Evolutionary conservation across 2,113 vertebrate species (phyloP).

Genomic region (Perognathus longimembris): DNA sequence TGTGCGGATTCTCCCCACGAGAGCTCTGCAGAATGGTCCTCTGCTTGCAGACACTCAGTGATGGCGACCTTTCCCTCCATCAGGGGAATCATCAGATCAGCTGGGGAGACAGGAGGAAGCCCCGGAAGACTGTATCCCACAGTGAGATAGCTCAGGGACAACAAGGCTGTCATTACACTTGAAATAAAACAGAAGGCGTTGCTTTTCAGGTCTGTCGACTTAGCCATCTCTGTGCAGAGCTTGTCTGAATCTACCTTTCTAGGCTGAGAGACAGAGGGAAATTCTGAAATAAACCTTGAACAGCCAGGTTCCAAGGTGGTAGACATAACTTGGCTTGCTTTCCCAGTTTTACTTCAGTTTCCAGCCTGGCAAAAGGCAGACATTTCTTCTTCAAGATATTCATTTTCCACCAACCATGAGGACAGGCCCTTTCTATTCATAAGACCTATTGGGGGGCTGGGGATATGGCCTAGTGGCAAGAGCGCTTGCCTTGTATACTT

Average conservation of each 20-base stretch:
- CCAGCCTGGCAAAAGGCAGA: background rate
- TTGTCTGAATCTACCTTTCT: slow-evolving; percentile 53
- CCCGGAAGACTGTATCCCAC: background rate
- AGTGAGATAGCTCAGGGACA: background rate
- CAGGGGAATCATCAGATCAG: background rate
- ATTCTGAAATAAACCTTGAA: slow-evolving; percentile 64
- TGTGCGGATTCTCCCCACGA: background rate
- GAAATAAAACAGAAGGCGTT: slow-evolving; percentile 34
- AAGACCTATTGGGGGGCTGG: too few species aligned
- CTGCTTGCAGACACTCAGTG: background rate
- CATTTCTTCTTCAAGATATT: background rate
- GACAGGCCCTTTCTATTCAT: background rate
- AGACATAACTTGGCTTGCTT: slow-evolving; percentile 54
- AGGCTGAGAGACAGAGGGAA: slow-evolving; percentile 60
- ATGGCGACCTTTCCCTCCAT: background rate
- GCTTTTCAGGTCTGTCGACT: slow-evolving; percentile 44
- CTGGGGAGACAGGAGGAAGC: background rate
- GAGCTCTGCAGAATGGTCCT: background rate
- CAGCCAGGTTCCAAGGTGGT: slow-evolving; percentile 53
- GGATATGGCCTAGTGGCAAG: too few species aligned
- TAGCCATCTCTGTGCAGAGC: slow-evolving; percentile 35
- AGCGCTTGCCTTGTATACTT: too few species aligned
- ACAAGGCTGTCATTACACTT: background rate
- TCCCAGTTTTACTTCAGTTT: background rate
- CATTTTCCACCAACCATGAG: background rate